Base-by-base conservation (phyloP, 2,888 invertebrate species). In the Tuta absoluta region DNA sequence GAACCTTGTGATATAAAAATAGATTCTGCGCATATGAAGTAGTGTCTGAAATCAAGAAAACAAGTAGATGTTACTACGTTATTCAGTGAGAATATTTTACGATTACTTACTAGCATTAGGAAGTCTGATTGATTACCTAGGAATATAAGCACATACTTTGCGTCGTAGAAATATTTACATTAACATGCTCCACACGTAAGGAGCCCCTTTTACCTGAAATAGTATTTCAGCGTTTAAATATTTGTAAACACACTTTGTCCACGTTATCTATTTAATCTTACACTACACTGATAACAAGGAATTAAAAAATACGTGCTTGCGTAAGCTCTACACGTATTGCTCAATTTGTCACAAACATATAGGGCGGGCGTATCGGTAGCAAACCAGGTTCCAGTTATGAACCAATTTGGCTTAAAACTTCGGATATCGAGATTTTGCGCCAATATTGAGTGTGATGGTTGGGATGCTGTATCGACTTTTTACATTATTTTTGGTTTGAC, bases 191-290 rank as follows among this genome's bases (percentile, higher is more conserved):
- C 14, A 8, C 8, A n/a, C 33, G 14, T 59, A 41, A 21, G 14
- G 60, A 63, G 72, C 77, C 75, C 71, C 73, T 71, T 71, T 76
- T 80, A 80, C 81, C 76, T 71, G 23, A 62, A 62, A 37, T 67
- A 69, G 70, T 71, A 59, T 59, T 38, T 58, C 58, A 24, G 37
- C 17, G 17, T 24, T 28, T 62, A 68, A 68, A 71, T 64, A 53
- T 67, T 66, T 19, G 65, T 68, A 66, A 23, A 65, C 57, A 59
- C 63, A 68, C 68, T 65, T 68, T 67, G 63, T 64, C 49, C 7
- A 11, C 60, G 65, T 77, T 73, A 77, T 76, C 75, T 70, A 48
- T 19, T 65, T 64, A 41, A 65, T 66, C 68, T 70, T 61, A 68
- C 69, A 67, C 71, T 61, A 68, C 69, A 67, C 63, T 71, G 75